phyloP scores from a whole-genome alignment of 2,797 vertebrate species.

The Clarias platycephalus region DNA sequence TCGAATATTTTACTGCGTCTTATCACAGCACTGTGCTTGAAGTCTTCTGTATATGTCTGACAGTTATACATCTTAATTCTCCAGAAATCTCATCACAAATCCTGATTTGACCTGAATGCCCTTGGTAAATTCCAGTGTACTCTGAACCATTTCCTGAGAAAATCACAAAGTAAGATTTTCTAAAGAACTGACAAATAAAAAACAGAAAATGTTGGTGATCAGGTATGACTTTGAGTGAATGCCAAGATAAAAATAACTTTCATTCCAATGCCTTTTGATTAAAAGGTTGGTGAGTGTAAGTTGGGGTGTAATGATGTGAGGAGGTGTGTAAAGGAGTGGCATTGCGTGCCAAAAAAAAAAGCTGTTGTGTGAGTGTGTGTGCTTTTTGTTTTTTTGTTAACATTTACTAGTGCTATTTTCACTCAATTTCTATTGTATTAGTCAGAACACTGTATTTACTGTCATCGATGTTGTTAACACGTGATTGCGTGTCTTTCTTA shows the following conservation, averaged over 20 bases:
- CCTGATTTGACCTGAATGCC: too few relatives aligned
- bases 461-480: not conserved
- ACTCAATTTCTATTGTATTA: not conserved
- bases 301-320: not conserved
- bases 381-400: not conserved
- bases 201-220: not conserved
- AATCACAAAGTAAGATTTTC: not conserved
- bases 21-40: too few relatives aligned
- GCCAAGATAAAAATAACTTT: not conserved
- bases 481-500: too few relatives aligned
- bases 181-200: not conserved
- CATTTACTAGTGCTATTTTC: not conserved
- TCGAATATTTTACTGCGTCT: too few relatives aligned
- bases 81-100: too few relatives aligned
- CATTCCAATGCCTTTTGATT: not conserved
- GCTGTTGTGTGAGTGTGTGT: not conserved
- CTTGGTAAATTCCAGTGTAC: not conserved
- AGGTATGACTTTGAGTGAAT: not conserved
- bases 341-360: not conserved
- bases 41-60: too few relatives aligned
- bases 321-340: slow-evolving; percentile 25
- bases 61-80: too few relatives aligned
- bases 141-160: not conserved
- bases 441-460: not conserved
- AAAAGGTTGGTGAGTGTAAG: not conserved